Conservation (phyloP, 2,888 invertebrate species). For the Phasia obesa region DNA sequence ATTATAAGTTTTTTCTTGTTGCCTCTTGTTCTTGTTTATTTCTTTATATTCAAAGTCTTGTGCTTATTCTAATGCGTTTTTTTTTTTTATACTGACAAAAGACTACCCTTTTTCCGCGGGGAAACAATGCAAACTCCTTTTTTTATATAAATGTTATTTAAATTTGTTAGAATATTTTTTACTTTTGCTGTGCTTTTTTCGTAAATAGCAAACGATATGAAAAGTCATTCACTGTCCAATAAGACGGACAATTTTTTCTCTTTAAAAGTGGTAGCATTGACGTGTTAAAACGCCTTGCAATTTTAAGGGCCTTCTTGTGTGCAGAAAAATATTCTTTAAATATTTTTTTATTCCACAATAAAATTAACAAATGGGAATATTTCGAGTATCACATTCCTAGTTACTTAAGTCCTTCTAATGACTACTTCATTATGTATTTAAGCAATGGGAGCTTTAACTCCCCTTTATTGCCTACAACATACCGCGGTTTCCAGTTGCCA, state of each 20-base stretch:
- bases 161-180: constrained; percentile 45
- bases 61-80: constrained; percentile 39
- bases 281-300: not conserved
- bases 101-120: constrained; percentile 27
- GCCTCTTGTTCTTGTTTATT: constrained; percentile 58
- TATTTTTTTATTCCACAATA: too few species aligned
- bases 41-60: constrained; percentile 54
- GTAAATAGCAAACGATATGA: constrained; percentile 53
- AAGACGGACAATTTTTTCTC: not conserved
- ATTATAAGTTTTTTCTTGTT: constrained; percentile 75
- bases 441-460: too few species aligned
- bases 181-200: constrained; percentile 27
- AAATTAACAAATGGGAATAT: too few species aligned
- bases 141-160: constrained; percentile 54
- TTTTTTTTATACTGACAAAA: constrained; percentile 37
- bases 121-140: constrained; percentile 58
- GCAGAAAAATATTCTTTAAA: too few species aligned
- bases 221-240: constrained; percentile 64
- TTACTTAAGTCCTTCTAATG: too few species aligned
- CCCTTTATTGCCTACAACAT: too few species aligned
- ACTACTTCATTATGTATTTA: too few species aligned
- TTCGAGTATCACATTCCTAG: too few species aligned
- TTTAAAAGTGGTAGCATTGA: not conserved
- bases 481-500: too few species aligned
- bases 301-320: not conserved